A percentile compares a stretch with the other conserved stretches of the same genome.
phyloP scores from a whole-genome alignment of 1,140 invertebrate genomes.

The Solenopsis invicta region DNA sequence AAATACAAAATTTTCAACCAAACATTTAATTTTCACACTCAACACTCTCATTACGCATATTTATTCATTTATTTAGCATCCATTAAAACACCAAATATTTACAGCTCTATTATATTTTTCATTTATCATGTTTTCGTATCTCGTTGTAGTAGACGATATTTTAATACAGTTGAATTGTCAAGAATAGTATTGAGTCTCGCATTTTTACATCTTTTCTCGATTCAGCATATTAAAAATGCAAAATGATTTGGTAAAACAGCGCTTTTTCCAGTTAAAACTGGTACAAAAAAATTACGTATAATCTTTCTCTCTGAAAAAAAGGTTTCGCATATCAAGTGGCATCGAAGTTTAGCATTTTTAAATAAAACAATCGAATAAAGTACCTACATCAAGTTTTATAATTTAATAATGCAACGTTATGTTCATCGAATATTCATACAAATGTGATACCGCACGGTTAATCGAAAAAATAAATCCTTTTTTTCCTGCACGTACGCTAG shows the following conservation, averaged over 20 bases:
- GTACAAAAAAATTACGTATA: background rate
- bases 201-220: background rate
- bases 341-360: background rate
- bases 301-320: background rate
- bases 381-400: background rate
- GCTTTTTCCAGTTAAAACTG: background rate
- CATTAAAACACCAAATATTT: background rate
- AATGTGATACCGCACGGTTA: background rate
- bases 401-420: constrained; percentile 7
- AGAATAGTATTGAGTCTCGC: background rate
- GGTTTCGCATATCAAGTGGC: background rate
- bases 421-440: background rate
- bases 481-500: too few relatives aligned
- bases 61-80: background rate
- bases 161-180: background rate
- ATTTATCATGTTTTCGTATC: background rate
- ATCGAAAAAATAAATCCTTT: background rate
- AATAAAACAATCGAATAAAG: background rate
- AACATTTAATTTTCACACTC: background rate
- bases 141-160: background rate
- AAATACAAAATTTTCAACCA: background rate
- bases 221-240: background rate
- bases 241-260: background rate
- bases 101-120: background rate
- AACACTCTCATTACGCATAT: background rate